Percentiles rank a stretch among this genome's conserved stretches.
Conservation (phyloP, 2,888 invertebrate species). For the Biston stratarius region DNA sequence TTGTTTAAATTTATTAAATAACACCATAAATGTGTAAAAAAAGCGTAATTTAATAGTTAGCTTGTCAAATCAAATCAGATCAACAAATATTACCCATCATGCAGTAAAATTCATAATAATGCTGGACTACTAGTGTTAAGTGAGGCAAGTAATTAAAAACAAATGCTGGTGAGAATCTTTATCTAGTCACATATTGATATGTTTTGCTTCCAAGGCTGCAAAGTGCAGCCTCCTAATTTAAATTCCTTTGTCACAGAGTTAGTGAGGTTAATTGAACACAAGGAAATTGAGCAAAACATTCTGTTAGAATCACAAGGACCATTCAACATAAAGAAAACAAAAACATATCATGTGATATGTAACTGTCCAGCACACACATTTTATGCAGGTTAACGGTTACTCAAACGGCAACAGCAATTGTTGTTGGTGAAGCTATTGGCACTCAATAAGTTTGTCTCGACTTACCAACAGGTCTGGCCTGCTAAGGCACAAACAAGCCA, state of each 20-base stretch:
- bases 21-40: background rate
- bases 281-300: constrained; percentile 52
- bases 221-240: constrained; percentile 21
- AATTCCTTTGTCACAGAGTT: constrained; percentile 42
- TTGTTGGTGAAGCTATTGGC: constrained; percentile 77
- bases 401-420: constrained; percentile 78
- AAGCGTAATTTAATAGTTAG: background rate
- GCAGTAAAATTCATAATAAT: constrained; percentile 18
- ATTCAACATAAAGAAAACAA: constrained; percentile 81
- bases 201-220: constrained; percentile 18
- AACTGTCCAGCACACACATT: constrained; percentile 82
- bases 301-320: constrained; percentile 86
- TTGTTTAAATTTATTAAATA: background rate
- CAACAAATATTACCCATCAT: constrained; percentile 24
- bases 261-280: constrained; percentile 49
- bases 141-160: constrained; percentile 21
- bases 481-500: constrained; percentile 91
- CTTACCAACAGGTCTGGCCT: constrained; percentile 92
- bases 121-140: constrained; percentile 15
- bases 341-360: constrained; percentile 59
- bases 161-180: constrained; percentile 25
- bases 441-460: constrained; percentile 77
- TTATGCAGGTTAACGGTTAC: constrained; percentile 80
- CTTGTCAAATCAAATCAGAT: background rate
- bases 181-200: constrained; percentile 24